These are phyloP conservation scores for Mormyrus lacerda DNA, from an alignment of 2,113 vertebrate genomes.

Conservation along the genomic window DNA sequence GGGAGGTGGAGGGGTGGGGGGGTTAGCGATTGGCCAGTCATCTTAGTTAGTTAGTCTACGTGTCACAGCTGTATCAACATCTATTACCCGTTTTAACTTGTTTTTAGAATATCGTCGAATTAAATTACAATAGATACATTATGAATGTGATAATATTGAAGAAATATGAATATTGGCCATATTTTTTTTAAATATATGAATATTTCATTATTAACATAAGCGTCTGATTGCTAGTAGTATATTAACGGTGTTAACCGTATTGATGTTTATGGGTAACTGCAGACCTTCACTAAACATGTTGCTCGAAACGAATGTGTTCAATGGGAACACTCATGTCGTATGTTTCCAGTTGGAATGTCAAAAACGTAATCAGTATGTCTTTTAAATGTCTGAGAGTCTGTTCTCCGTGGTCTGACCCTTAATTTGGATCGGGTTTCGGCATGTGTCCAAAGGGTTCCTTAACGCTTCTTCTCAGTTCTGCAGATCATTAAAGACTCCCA, in stretches of 20 bases:
- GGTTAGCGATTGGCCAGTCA: not conserved
- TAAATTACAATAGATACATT: not conserved
- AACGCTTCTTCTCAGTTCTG: constrained; percentile 67
- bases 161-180: not conserved
- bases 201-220: not conserved
- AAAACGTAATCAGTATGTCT: not conserved
- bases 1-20: not conserved
- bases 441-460: constrained; percentile 45
- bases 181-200: not conserved
- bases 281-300: not conserved
- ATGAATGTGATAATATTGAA: not conserved
- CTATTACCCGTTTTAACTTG: not conserved
- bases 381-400: not conserved
- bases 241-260: not conserved
- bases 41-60: constrained; percentile 16
- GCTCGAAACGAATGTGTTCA: not conserved
- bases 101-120: not conserved
- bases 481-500: constrained; percentile 97
- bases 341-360: not conserved
- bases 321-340: not conserved
- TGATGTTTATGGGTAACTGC: not conserved
- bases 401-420: not conserved
- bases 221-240: not conserved
- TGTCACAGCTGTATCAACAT: constrained; percentile 3
- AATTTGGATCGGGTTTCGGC: not conserved